These are phyloP conservation scores for Muricea muricata DNA, from an alignment of 92 coral and sea anemone genomes.

Conservation along the genomic window DNA sequence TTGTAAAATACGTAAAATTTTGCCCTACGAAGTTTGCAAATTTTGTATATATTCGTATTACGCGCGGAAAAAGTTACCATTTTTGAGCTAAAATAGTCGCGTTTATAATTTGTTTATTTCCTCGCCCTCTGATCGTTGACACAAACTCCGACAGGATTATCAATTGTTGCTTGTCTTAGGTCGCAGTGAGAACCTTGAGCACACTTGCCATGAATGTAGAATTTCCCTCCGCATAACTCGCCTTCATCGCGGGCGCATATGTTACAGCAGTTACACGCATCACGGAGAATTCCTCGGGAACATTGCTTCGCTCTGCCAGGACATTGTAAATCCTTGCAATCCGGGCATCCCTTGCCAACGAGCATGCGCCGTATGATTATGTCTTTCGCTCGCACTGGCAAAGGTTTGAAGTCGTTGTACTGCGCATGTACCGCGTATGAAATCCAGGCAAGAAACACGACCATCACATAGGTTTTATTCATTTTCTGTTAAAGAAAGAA, in stretches of 20 bases:
- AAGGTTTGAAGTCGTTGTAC: neutral
- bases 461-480: neutral
- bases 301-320: slow-evolving; percentile 50
- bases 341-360: slow-evolving; percentile 17
- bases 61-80: too few relatives aligned
- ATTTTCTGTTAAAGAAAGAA: neutral
- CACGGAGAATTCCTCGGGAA: slow-evolving; percentile 63
- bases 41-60: too few relatives aligned
- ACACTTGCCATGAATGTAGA: slow-evolving; percentile 59
- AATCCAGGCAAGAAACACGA: neutral
- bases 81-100: too few relatives aligned
- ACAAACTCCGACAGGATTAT: slow-evolving; percentile 57
- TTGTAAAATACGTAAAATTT: too few relatives aligned
- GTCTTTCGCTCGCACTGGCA: slow-evolving; percentile 24
- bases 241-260: slow-evolving; percentile 65
- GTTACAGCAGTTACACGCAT: slow-evolving; percentile 68
- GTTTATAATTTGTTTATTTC: neutral
- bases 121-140: neutral
- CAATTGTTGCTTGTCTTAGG: slow-evolving; percentile 36
- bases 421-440: neutral
- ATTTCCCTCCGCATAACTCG: slow-evolving; percentile 66
- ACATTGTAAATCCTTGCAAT: slow-evolving; percentile 7
- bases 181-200: slow-evolving; percentile 56
- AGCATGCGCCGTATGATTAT: slow-evolving; percentile 30
- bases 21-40: too few relatives aligned